Percentiles rank a stretch among this genome's conserved stretches.
These are phyloP conservation scores for Cyprichromis sp. DNA, from an alignment of 2,113 vertebrate species.

Conservation along the genomic window DNA sequence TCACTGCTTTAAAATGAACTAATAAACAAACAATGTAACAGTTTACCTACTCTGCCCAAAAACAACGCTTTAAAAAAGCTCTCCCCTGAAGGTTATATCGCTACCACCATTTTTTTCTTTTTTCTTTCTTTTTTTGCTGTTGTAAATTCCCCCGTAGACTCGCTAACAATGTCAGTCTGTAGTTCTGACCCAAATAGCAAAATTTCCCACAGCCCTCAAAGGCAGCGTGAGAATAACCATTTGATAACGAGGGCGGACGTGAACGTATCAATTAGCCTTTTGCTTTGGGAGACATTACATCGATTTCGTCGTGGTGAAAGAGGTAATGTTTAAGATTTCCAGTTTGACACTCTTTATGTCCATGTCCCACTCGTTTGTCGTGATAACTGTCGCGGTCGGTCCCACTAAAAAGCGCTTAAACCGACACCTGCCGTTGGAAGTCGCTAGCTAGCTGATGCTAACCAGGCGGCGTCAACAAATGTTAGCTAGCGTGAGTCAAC, in stretches of 20 bases:
- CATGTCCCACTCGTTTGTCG: not conserved
- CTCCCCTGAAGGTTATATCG: not conserved
- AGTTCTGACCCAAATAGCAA: accelerated
- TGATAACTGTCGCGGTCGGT: not conserved
- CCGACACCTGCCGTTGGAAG: not conserved
- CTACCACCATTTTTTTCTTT: not conserved
- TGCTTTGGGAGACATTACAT: not conserved
- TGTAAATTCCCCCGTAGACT: not conserved
- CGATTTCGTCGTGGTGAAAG: not conserved
- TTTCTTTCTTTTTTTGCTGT: not conserved
- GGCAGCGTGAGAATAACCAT: not conserved
- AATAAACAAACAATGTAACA: not conserved
- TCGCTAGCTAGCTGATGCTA: not conserved
- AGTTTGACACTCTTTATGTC: not conserved
- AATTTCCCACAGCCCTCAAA: not conserved
- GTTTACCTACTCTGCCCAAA: not conserved
- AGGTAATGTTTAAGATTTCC: not conserved
- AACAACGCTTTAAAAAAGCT: not conserved
- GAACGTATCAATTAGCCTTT: not conserved
- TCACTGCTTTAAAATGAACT: not conserved
- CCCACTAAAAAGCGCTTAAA: not conserved
- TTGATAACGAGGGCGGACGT: not conserved
- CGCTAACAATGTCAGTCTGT: not conserved
- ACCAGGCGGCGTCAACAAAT: not conserved
- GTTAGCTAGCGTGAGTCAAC: not conserved